Conservation (phyloP, 2,888 invertebrate species). For the Lycophotia porphyrea region DNA sequence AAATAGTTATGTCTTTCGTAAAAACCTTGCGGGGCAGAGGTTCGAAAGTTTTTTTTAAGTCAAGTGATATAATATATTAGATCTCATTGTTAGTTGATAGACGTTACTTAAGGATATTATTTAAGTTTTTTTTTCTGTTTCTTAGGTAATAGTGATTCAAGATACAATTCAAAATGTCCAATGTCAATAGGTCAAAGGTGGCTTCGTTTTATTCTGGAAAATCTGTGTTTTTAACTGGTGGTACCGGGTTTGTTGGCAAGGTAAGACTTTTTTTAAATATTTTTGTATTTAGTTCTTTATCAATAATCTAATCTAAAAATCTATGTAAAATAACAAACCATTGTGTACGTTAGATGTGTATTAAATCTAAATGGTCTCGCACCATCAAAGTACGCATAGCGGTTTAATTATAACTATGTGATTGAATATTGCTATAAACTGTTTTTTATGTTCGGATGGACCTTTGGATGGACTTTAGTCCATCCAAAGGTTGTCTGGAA, state of each 20-base stretch:
- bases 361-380: background rate
- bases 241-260: constrained; percentile 73
- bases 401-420: background rate
- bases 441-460: background rate
- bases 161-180: constrained; percentile 36
- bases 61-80: background rate
- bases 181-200: constrained; percentile 41
- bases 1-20: background rate
- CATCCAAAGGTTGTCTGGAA: too few relatives aligned
- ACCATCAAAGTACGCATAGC: background rate
- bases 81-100: background rate
- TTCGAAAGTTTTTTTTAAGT: background rate
- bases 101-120: background rate
- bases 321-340: background rate
- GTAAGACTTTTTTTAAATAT: constrained; percentile 51
- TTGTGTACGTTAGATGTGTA: background rate
- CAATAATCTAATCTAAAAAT: background rate
- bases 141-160: background rate
- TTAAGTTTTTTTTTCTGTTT: background rate
- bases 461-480: too few relatives aligned
- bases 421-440: background rate
- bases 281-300: background rate
- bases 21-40: background rate
- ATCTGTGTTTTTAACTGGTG: constrained; percentile 71
- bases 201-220: constrained; percentile 68